Percentiles rank a stretch among this genome's conserved stretches.
These are phyloP conservation scores for Microchrysa polita DNA, from an alignment of 2,888 invertebrate genomes.

Conservation along the genomic window DNA sequence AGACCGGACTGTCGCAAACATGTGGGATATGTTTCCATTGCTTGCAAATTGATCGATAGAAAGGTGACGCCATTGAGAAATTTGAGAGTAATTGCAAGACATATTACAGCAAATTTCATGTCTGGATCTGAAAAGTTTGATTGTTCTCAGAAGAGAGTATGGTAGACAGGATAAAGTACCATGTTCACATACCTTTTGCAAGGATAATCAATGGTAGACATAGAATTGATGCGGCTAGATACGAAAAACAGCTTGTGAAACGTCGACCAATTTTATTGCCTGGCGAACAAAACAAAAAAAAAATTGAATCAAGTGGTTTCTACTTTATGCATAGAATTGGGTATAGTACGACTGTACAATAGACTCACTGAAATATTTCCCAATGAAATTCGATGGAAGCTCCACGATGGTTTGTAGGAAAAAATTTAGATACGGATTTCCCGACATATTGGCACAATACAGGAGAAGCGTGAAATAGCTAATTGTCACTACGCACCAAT, in stretches of 20 bases:
- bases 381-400: slow-evolving; percentile 71
- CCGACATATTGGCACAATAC: slow-evolving; percentile 68
- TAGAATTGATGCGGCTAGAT: slow-evolving; percentile 62
- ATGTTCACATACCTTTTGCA: slow-evolving; percentile 59
- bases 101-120: slow-evolving; percentile 59
- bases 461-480: slow-evolving; percentile 67
- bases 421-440: slow-evolving; percentile 74
- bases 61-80: slow-evolving; percentile 68
- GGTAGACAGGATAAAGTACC: not conserved
- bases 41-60: slow-evolving; percentile 70
- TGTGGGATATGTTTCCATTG: slow-evolving; percentile 75
- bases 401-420: slow-evolving; percentile 72
- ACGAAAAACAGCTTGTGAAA: slow-evolving; percentile 65
- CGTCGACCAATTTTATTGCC: slow-evolving; percentile 67
- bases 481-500: slow-evolving; percentile 68
- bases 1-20: slow-evolving; percentile 73
- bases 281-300: slow-evolving; percentile 49
- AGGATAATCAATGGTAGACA: slow-evolving; percentile 64
- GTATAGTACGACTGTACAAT: too few species aligned
- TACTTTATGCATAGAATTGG: not conserved
- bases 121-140: slow-evolving; percentile 55
- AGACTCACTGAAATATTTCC: slow-evolving; percentile 64
- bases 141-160: not conserved
- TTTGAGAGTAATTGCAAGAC: slow-evolving; percentile 66
- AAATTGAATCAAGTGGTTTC: not conserved